Percentiles rank a stretch among this genome's conserved stretches.
phyloP scores from a whole-genome alignment of 1,140 invertebrate species.

The Mylabris phalerata region DNA sequence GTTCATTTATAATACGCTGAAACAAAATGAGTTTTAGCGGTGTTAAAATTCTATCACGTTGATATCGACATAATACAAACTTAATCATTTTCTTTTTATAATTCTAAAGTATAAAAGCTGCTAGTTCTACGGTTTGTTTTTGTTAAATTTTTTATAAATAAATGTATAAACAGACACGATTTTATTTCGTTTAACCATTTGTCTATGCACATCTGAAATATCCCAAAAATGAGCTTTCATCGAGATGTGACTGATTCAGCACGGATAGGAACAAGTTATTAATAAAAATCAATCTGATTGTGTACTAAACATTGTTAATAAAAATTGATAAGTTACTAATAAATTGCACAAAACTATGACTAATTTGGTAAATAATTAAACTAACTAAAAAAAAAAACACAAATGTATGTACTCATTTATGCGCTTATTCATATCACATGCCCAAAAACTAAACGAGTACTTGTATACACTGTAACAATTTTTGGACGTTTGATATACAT shows the following conservation, averaged over 20 bases:
- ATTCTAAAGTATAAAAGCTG: constrained; percentile 31
- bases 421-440: no score
- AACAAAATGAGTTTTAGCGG: constrained; percentile 15
- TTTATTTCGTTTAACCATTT: constrained; percentile 10
- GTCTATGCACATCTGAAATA: constrained; percentile 10
- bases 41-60: constrained; percentile 19
- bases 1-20: constrained; percentile 17
- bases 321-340: no score
- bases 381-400: no score
- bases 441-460: no score
- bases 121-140: constrained; percentile 24
- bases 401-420: no score
- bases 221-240: constrained; percentile 16
- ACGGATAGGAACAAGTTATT: no score
- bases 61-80: constrained; percentile 20
- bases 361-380: no score
- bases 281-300: no score
- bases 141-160: constrained; percentile 6
- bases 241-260: background rate
- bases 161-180: constrained; percentile 18
- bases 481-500: no score
- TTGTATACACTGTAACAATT: no score
- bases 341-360: no score
- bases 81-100: constrained; percentile 21
- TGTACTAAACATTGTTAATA: no score